phyloP scores from a whole-genome alignment of 2,888 invertebrate genomes.

The Aspidiotus destructor region DNA sequence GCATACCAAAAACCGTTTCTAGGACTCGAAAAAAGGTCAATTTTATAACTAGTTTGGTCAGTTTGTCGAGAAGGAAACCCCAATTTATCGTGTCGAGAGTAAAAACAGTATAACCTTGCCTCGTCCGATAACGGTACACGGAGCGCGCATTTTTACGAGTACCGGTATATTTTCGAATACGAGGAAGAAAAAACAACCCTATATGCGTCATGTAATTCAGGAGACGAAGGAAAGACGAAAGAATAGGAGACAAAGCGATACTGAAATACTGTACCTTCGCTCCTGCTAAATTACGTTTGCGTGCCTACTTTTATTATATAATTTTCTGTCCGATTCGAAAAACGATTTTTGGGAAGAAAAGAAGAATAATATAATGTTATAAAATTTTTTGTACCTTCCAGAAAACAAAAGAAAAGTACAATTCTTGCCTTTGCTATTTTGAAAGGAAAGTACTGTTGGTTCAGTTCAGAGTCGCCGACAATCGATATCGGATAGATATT shows the following conservation, averaged over 20 bases:
- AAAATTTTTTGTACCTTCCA: neutral
- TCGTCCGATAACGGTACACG: neutral
- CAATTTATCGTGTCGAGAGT: neutral
- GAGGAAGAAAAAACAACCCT: no score
- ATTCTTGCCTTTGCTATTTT: no score
- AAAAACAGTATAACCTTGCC: neutral
- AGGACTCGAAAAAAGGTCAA: slow-evolving; percentile 25
- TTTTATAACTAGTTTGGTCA: slow-evolving; percentile 25
- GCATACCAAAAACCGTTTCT: slow-evolving; percentile 22
- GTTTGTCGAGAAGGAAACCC: neutral
- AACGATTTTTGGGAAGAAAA: neutral
- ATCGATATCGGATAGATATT: no score
- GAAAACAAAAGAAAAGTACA: no score
- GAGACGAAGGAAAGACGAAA: neutral
- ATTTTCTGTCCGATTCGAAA: neutral
- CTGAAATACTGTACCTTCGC: neutral
- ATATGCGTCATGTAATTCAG: neutral
- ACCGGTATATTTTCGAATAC: no score
- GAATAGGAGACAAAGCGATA: neutral
- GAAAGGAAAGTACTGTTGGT: no score
- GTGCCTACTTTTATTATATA: neutral
- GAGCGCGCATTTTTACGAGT: neutral
- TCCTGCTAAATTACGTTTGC: neutral
- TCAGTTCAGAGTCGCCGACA: no score
- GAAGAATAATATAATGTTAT: neutral